Evolutionary conservation across 2,797 vertebrate species (phyloP), one percentile per base, ranked within the genome.

Genomic region (Sarcophilus harrisii): DNA sequence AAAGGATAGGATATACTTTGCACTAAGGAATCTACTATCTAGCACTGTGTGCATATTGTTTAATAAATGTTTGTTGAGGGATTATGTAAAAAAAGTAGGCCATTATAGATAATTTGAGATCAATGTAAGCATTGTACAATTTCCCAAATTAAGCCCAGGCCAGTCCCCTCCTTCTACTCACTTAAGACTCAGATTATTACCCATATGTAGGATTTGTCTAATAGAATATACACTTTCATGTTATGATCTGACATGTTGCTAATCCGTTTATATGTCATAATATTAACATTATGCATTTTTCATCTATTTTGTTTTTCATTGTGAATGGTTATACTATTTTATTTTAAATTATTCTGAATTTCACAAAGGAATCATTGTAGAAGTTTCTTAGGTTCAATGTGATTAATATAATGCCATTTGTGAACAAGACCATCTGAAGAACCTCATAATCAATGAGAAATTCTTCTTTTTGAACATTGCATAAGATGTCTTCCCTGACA

Each of bases 1-100:
- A 97, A 96, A 94, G 21, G 8, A 81, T 24, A 81, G 9, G 73
- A 45, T 73, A 45, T 11, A 9, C 8, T 81, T 81, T 81, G 38
- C 18, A 27, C 8, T 21, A 27, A 81, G 38, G 73, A 27, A 81
- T 45, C n/a, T 27, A 24, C 21, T 38, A 45, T 27, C n/a, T 11
- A 81, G 73, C 73, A 81, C 38, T 81, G 38, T 24, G 38, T 45
- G 4, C 38, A 38, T 45, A 21, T 16, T 27, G 45, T 38, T 81
- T 81, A 24, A 81, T 45, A 81, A 81, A 81, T 81, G 73, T 38
- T 45, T 45, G 73, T 45, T 81, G 5, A 45, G 21, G 38, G 66
- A 38, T 73, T 38, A 45, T 81, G 38, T 45, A 3, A 81, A 81
- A 81, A 81, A 81, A 81, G 8, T 18, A 81, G 38, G 38, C 9